Evolutionary conservation across 2,113 vertebrate genomes (phyloP).

Genomic region (Sceloporus tristichus): DNA sequence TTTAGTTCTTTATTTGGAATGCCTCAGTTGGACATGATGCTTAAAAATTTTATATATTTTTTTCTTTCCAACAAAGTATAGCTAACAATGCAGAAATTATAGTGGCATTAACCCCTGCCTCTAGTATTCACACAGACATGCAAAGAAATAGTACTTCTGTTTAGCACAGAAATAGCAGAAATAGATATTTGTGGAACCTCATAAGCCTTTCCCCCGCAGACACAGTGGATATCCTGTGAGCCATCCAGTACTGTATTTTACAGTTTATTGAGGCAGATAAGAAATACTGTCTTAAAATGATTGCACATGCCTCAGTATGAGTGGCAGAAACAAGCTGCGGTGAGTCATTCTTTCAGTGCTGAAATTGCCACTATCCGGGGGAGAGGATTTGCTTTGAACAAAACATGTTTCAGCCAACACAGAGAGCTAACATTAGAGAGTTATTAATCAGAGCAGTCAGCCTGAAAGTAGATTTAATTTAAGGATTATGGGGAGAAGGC

Average conservation of each 20-base stretch:
- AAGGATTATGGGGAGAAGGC: slow-evolving; percentile 46
- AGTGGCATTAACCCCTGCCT: background rate
- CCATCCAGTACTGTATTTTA: background rate
- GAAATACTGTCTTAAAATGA: slow-evolving; percentile 35
- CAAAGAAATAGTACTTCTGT: too few species aligned
- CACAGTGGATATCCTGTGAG: background rate
- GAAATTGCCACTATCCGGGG: slow-evolving; percentile 48
- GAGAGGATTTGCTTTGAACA: slow-evolving; percentile 65
- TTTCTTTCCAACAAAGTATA: background rate
- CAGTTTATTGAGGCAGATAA: slow-evolving; percentile 30
- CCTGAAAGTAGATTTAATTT: slow-evolving; percentile 62
- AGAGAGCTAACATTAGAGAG: slow-evolving; percentile 56
- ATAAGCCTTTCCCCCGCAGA: slow-evolving; percentile 8
- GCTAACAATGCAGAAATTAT: background rate
- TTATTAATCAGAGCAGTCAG: slow-evolving; percentile 67
- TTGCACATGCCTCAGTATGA: slow-evolving; percentile 27
- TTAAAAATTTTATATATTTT: background rate
- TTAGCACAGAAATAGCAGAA: slow-evolving; percentile 26
- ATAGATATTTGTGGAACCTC: slow-evolving; percentile 29
- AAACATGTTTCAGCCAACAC: slow-evolving; percentile 66
- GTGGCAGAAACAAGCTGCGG: slow-evolving; percentile 38
- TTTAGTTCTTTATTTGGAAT: background rate
- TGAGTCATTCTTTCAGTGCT: slow-evolving; percentile 58
- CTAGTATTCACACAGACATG: slow-evolving; percentile 2
- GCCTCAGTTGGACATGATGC: background rate